These are phyloP conservation scores for Ypsolopha scabrella DNA, from an alignment of 2,888 invertebrate genomes.

Conservation along the genomic window DNA sequence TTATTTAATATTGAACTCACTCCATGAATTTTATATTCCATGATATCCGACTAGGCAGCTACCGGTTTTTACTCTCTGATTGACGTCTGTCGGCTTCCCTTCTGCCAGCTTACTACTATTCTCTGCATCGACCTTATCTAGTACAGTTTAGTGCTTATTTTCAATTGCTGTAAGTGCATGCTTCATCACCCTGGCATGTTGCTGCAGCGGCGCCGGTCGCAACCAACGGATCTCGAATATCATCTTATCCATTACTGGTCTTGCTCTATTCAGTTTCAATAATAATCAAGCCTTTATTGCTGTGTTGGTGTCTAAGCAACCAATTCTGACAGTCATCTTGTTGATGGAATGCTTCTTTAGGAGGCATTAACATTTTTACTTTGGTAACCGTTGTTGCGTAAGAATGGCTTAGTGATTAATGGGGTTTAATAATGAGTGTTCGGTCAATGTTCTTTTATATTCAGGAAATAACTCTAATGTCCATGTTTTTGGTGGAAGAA, in stretches of 20 bases:
- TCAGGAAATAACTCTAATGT: no score
- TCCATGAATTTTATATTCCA: not conserved
- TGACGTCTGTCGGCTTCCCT: constrained; percentile 68
- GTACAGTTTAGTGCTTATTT: constrained; percentile 17
- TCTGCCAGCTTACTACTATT: constrained; percentile 28
- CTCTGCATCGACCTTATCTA: constrained; percentile 13
- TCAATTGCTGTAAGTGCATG: constrained; percentile 12
- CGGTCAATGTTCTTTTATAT: no score
- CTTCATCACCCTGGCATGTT: constrained; percentile 24
- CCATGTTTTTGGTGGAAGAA: no score
- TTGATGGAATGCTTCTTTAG: constrained; percentile 5
- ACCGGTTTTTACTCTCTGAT: constrained; percentile 69
- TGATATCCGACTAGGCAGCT: constrained; percentile 58
- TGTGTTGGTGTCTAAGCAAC: constrained; percentile 6
- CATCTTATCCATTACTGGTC: constrained; percentile 64
- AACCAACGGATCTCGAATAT: constrained; percentile 59
- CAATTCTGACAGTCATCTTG: constrained; percentile 3
- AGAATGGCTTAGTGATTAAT: not conserved
- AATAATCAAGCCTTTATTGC: constrained; percentile 42
- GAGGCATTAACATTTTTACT: not conserved
- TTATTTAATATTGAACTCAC: no score
- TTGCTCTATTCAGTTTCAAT: constrained; percentile 56
- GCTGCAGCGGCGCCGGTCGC: constrained; percentile 57
- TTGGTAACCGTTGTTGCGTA: not conserved
- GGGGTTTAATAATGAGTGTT: not conserved